Conservation (phyloP, 2,113 vertebrate species). For the Trichechus manatus region DNA sequence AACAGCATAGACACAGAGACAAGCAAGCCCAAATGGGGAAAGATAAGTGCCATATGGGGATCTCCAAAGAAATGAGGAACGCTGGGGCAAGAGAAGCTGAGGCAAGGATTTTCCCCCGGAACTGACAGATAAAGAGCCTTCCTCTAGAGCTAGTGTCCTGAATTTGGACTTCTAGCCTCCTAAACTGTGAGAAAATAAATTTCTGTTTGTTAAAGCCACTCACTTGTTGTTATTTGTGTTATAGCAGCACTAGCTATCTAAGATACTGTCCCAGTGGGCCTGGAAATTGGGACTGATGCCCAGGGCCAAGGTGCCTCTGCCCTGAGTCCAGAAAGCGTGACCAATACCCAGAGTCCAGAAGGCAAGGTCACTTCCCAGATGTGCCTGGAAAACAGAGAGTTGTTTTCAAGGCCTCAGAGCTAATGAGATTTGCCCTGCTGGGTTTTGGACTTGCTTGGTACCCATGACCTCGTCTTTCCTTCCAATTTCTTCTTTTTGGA, state of each 20-base stretch:
- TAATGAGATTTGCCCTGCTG: background rate
- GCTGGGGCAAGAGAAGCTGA: background rate
- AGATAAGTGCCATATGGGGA: background rate
- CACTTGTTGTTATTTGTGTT: background rate
- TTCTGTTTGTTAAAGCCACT: background rate
- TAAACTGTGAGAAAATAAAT: background rate
- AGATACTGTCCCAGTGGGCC: background rate
- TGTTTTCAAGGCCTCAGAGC: background rate
- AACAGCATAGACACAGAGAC: background rate
- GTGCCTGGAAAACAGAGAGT: background rate
- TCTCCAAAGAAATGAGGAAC: background rate
- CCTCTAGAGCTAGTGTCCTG: background rate
- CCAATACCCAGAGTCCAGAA: background rate
- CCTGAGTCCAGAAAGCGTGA: background rate
- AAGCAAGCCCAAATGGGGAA: background rate
- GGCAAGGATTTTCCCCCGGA: background rate
- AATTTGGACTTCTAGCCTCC: background rate
- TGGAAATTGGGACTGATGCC: background rate
- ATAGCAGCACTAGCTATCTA: background rate
- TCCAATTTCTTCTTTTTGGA: background rate
- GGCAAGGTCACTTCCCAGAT: background rate
- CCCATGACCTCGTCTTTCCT: background rate
- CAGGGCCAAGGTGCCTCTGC: background rate
- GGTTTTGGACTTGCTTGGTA: background rate
- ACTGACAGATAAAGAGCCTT: background rate